Evolutionary conservation across 2,113 vertebrate species (phyloP).

Genomic region (Coregonus clupeaformis): DNA sequence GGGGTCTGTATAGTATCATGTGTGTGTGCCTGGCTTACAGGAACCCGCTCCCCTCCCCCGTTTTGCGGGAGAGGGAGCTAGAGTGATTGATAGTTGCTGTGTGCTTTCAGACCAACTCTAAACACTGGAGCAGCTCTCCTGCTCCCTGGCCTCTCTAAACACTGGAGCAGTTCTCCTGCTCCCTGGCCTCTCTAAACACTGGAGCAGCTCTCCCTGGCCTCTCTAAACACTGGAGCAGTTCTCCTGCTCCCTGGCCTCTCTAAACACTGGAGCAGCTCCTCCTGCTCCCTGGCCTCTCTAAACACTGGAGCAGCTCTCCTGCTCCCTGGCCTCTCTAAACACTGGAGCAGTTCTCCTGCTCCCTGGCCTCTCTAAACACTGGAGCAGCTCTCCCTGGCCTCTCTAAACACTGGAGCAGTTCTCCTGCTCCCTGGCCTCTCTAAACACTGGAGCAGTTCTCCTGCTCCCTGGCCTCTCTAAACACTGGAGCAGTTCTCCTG

Average conservation of each 20-base stretch:
- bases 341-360: slow-evolving; percentile 34
- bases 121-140: slow-evolving; percentile 42
- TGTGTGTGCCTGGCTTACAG: slow-evolving; percentile 11
- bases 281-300: no score
- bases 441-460: slow-evolving; percentile 36
- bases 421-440: no score
- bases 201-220: slow-evolving; percentile 36
- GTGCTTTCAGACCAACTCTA: slow-evolving; percentile 55
- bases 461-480: no score
- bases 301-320: slow-evolving; percentile 38
- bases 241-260: no score
- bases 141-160: slow-evolving; percentile 59
- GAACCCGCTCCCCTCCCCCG: slow-evolving; percentile 61
- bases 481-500: slow-evolving; percentile 36
- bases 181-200: slow-evolving; percentile 49
- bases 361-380: slow-evolving; percentile 40
- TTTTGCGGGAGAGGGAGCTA: slow-evolving; percentile 33
- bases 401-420: slow-evolving; percentile 38
- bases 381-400: slow-evolving; percentile 36
- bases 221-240: slow-evolving; percentile 38
- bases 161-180: no score
- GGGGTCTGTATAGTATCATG: slow-evolving; percentile 13
- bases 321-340: no score
- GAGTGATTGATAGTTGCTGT: slow-evolving; percentile 57
- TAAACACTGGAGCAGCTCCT: slow-evolving; percentile 36